Evolutionary conservation across 2,113 vertebrate genomes (phyloP).

Genomic region (Dromiciops gliroides): DNA sequence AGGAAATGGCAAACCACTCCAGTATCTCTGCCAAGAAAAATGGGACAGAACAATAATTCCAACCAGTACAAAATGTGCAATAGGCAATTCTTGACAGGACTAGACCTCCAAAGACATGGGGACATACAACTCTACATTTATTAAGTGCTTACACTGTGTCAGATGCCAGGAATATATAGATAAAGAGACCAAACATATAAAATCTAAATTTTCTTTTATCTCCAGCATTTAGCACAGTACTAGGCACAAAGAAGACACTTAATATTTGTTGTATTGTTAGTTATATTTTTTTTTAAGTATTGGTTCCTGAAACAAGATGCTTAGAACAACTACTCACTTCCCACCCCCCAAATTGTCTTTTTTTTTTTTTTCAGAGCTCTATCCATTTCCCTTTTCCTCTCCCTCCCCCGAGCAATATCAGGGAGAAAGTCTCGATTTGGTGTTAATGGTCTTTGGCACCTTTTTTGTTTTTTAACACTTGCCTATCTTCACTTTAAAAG

Average conservation of each 20-base stretch:
- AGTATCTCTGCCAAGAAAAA: neutral
- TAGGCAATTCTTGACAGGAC: neutral
- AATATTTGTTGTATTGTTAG: neutral
- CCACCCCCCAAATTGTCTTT: too few relatives aligned
- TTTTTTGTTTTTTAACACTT: slow-evolving; percentile 1
- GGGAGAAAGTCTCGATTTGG: slow-evolving; percentile 20
- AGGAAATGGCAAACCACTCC: neutral
- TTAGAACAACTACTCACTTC: neutral
- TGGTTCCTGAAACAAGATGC: neutral
- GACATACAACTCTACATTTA: neutral
- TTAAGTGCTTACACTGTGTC: neutral
- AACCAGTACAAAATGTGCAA: neutral
- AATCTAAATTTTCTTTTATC: too few relatives aligned
- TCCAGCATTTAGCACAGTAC: neutral
- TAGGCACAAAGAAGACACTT: neutral
- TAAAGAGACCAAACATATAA: too few relatives aligned
- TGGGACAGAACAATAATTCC: too few relatives aligned
- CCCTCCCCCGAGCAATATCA: neutral
- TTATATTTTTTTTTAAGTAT: neutral
- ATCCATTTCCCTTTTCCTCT: neutral
- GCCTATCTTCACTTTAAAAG: slow-evolving; percentile 12
- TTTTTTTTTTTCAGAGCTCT: neutral
- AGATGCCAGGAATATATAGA: neutral
- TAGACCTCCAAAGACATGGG: neutral
- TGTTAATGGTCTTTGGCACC: neutral